Evolutionary conservation across 1,140 invertebrate species (phyloP).

Genomic region (Ephestia elutella): DNA sequence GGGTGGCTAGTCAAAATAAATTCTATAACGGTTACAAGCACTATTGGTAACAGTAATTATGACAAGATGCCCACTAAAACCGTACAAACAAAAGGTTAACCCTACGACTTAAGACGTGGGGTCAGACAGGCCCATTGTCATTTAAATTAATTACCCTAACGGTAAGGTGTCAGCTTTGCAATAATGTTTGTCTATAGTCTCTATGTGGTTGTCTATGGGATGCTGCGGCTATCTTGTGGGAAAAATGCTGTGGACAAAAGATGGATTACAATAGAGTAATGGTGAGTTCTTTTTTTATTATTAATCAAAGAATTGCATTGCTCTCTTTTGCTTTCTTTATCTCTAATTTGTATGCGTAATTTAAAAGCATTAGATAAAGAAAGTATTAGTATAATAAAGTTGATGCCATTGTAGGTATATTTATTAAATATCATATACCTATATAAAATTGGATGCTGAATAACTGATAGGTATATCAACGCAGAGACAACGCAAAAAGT

Average conservation of each 20-base stretch:
- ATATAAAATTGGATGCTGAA: too few relatives aligned
- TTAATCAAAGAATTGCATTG: neutral
- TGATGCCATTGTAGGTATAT: too few relatives aligned
- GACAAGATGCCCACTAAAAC: slow-evolving; percentile 1
- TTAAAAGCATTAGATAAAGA: too few relatives aligned
- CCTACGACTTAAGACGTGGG: slow-evolving; percentile 22
- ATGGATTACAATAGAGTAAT: neutral
- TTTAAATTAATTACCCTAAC: slow-evolving; percentile 44
- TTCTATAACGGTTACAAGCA: neutral
- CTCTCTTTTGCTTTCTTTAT: too few relatives aligned
- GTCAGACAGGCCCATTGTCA: slow-evolving; percentile 39
- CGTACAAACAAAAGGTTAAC: slow-evolving; percentile 14
- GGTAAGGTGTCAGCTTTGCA: slow-evolving; percentile 22
- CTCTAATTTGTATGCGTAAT: too few relatives aligned
- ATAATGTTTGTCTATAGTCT: slow-evolving; percentile 35
- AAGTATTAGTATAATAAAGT: too few relatives aligned
- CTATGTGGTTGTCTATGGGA: neutral
- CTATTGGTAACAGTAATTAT: neutral
- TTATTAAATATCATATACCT: too few relatives aligned
- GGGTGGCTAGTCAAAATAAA: neutral
- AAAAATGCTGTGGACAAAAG: slow-evolving; percentile 13
- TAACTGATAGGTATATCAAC: too few relatives aligned
- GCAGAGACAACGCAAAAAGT: too few relatives aligned
- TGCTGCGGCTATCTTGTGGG: slow-evolving; percentile 23
- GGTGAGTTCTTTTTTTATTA: neutral